Conservation (phyloP, 2,797 vertebrate species). For the Phrynocephalus forsythii region DNA sequence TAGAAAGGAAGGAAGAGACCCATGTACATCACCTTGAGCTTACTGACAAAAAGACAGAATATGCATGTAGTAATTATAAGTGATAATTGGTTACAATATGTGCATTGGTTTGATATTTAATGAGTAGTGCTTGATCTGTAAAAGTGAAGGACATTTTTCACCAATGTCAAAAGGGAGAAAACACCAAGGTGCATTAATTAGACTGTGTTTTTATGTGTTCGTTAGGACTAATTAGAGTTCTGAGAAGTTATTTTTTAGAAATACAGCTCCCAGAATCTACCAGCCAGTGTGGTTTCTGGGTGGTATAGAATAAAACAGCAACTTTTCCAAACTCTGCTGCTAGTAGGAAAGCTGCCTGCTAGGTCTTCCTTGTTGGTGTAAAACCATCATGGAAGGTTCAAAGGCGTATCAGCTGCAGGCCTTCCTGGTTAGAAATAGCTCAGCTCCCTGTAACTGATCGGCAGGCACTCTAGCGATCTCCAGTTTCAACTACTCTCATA, state of each 20-base stretch:
- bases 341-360: not conserved
- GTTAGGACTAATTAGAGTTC: too few species aligned
- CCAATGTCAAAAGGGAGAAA: too few species aligned
- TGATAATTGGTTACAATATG: too few species aligned
- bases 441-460: not conserved
- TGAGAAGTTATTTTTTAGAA: not conserved
- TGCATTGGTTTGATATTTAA: not conserved
- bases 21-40: too few species aligned
- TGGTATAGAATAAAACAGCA: too few species aligned
- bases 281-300: too few species aligned
- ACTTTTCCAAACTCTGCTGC: too few species aligned
- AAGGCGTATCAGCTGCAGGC: not conserved
- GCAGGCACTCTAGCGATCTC: not conserved
- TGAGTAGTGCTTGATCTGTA: not conserved
- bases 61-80: too few species aligned
- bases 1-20: too few species aligned
- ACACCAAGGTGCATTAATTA: too few species aligned
- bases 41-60: too few species aligned
- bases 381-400: not conserved
- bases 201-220: not conserved
- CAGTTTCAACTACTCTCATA: not conserved
- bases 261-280: too few species aligned
- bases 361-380: not conserved
- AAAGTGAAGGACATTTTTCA: not conserved
- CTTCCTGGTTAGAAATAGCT: not conserved